Conservation (phyloP, 2,797 vertebrate species). For the Labeo calbasu region DNA sequence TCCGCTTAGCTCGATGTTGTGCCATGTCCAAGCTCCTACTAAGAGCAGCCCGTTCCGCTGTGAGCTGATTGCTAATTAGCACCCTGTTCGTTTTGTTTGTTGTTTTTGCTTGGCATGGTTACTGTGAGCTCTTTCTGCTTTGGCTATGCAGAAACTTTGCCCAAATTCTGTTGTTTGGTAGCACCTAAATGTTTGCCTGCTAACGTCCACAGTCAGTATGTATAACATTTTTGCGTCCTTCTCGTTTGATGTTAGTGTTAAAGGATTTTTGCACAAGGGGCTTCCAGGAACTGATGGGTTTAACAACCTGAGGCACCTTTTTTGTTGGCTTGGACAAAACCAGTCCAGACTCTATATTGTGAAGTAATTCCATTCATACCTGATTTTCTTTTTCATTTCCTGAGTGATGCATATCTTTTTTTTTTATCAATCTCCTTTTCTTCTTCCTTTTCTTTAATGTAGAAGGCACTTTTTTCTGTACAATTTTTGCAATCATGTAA, state of each 20-base stretch:
- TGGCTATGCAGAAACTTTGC: slow-evolving; percentile 24
- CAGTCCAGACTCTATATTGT: slow-evolving; percentile 9
- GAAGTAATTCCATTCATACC: slow-evolving; percentile 21
- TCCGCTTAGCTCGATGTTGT: slow-evolving; percentile 48
- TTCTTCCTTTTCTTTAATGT: too few species aligned
- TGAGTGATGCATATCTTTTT: background rate
- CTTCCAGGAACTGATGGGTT: slow-evolving; percentile 17
- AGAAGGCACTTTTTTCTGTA: too few species aligned
- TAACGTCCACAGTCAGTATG: background rate
- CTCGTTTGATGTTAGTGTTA: background rate
- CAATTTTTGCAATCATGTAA: too few species aligned
- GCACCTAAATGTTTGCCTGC: slow-evolving; percentile 33
- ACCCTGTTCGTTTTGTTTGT: slow-evolving; percentile 52
- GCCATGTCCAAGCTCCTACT: slow-evolving; percentile 50
- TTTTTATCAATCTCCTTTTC: background rate
- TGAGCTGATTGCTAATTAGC: slow-evolving; percentile 67
- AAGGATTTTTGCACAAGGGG: background rate
- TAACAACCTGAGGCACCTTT: slow-evolving; percentile 15
- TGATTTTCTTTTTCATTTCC: slow-evolving; percentile 39
- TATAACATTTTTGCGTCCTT: background rate
- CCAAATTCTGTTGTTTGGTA: slow-evolving; percentile 34
- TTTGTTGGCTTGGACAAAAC: slow-evolving; percentile 24
- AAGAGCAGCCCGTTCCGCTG: slow-evolving; percentile 46
- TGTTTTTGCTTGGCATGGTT: slow-evolving; percentile 61
- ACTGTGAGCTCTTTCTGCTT: slow-evolving; percentile 37